Conservation (phyloP, 2,888 invertebrate species). For the Graphium colonna region DNA sequence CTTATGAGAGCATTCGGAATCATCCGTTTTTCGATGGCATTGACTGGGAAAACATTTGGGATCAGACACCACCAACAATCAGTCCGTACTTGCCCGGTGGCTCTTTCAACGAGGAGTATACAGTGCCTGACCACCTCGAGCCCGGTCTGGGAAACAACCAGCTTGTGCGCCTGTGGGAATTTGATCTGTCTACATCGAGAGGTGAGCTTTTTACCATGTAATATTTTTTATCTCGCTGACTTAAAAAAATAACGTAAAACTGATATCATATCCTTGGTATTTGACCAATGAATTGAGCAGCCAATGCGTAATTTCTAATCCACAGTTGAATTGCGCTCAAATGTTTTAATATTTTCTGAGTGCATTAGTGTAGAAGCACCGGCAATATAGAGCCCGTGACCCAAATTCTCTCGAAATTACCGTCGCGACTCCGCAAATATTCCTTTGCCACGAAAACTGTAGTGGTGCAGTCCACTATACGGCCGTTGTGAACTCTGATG, state of each 20-base stretch:
- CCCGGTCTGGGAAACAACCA: constrained; percentile 93
- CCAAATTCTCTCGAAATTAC: constrained; percentile 63
- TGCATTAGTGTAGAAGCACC: constrained; percentile 68
- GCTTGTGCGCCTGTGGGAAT: constrained; percentile 86
- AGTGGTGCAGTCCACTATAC: constrained; percentile 15
- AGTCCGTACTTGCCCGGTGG: constrained; percentile 89
- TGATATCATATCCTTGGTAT: no score
- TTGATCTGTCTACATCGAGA: constrained; percentile 81
- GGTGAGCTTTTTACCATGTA: constrained; percentile 39
- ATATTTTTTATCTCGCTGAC: neutral
- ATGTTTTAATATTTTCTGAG: constrained; percentile 53
- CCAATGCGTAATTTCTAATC: neutral
- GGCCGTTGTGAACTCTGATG: constrained; percentile 1
- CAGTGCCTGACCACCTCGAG: constrained; percentile 88
- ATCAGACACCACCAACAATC: constrained; percentile 89
- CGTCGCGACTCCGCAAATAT: constrained; percentile 34
- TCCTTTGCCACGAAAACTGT: constrained; percentile 1
- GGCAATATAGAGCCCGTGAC: constrained; percentile 62
- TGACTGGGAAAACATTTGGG: constrained; percentile 89
- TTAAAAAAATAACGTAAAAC: no score
- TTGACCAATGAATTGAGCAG: no score
- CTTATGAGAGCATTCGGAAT: constrained; percentile 89
- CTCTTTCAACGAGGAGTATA: constrained; percentile 84
- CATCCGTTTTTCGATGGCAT: constrained; percentile 93
- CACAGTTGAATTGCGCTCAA: constrained; percentile 41